Conservation (phyloP, 2,888 invertebrate genomes). For the Platynereis dumerilii region DNA sequence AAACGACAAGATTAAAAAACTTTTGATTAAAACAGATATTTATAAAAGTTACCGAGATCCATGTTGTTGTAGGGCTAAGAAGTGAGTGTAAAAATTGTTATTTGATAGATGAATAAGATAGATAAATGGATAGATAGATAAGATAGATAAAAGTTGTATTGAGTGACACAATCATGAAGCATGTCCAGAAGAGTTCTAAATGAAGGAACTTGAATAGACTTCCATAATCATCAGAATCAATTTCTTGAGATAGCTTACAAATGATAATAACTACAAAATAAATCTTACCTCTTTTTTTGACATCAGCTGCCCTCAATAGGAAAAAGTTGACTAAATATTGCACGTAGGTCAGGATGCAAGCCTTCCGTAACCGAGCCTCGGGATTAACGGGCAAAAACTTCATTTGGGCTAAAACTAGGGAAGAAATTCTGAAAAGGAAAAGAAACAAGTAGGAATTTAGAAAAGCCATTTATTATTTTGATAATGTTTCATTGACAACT, state of each 20-base stretch:
- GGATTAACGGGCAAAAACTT: constrained; percentile 38
- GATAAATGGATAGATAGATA: too few relatives aligned
- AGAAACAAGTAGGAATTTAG: too few relatives aligned
- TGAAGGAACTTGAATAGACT: too few relatives aligned
- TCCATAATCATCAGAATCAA: too few relatives aligned
- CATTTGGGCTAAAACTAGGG: constrained; percentile 41
- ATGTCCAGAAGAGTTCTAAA: too few relatives aligned
- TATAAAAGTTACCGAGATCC: neutral
- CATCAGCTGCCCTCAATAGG: constrained; percentile 32
- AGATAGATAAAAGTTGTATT: too few relatives aligned
- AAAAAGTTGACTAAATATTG: constrained; percentile 42
- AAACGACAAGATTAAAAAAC: neutral
- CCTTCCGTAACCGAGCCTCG: constrained; percentile 35
- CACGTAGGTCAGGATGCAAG: constrained; percentile 42
- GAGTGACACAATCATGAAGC: too few relatives aligned
- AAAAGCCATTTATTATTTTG: neutral
- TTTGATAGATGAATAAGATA: too few relatives aligned
- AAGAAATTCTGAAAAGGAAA: constrained; percentile 38
- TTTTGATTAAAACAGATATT: neutral
- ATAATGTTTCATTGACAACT: neutral
- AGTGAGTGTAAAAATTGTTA: neutral
- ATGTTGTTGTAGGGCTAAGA: neutral
- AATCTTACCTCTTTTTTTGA: constrained; percentile 39
- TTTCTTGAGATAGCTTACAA: too few relatives aligned
- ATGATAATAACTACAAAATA: too few relatives aligned